Percentiles rank a stretch among this genome's conserved stretches.
These are phyloP conservation scores for Sialis lutaria DNA, from an alignment of 2,888 invertebrate species.

Conservation along the genomic window DNA sequence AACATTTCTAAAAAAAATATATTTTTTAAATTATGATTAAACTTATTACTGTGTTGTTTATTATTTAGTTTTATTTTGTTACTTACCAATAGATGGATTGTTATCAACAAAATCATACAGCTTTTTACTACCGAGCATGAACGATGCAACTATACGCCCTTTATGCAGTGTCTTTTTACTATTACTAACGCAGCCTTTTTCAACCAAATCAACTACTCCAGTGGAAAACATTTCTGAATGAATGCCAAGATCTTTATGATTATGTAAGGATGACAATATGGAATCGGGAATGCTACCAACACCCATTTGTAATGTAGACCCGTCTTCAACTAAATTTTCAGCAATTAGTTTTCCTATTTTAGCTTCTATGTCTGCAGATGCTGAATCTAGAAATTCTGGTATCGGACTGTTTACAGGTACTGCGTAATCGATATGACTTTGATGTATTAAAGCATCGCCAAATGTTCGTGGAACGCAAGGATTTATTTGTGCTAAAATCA, in stretches of 20 bases:
- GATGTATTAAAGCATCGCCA: constrained; percentile 40
- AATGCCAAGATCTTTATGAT: constrained; percentile 42
- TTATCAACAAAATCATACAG: constrained; percentile 45
- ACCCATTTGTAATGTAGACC: constrained; percentile 46
- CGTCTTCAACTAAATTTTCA: constrained; percentile 38
- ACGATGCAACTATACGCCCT: constrained; percentile 39
- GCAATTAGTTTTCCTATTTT: constrained; percentile 41
- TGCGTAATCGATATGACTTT: constrained; percentile 40
- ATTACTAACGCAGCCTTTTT: constrained; percentile 39
- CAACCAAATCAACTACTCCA: constrained; percentile 39
- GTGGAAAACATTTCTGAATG: constrained; percentile 48
- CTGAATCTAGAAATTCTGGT: constrained; percentile 24
- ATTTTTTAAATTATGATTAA: not conserved
- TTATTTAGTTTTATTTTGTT: not conserved
- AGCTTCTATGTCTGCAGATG: constrained; percentile 28
- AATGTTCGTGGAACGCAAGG: constrained; percentile 40
- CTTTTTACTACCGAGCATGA: constrained; percentile 36
- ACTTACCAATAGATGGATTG: constrained; percentile 38
- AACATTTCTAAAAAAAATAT: constrained; percentile 28
- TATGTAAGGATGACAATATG: constrained; percentile 30
- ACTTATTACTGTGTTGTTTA: no score
- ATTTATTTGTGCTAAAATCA: constrained; percentile 30
- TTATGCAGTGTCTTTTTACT: constrained; percentile 33
- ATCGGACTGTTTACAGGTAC: constrained; percentile 28
- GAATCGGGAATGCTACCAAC: constrained; percentile 47